Percentiles rank a stretch among this genome's conserved stretches.
phyloP scores from a whole-genome alignment of 2,797 vertebrate species.

The Crenuchus spilurus region DNA sequence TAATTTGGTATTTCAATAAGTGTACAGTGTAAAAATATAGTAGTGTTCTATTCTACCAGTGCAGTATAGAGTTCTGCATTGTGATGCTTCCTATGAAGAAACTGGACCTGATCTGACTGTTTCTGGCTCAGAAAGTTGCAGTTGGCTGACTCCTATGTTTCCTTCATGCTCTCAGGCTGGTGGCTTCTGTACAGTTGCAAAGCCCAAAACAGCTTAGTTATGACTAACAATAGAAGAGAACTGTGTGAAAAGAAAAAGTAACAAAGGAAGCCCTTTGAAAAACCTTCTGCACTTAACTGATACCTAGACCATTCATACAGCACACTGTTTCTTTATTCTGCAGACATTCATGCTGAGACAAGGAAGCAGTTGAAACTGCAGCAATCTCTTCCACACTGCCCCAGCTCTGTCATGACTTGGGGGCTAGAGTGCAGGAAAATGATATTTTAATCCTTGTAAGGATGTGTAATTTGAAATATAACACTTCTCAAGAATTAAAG shows the following conservation, averaged over 20 bases:
- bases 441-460: too few relatives aligned
- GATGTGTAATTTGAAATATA: too few relatives aligned
- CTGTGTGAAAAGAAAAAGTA: neutral
- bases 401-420: too few relatives aligned
- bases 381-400: neutral
- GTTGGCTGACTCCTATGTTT: neutral
- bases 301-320: neutral
- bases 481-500: too few relatives aligned
- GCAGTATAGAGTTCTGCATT: too few relatives aligned
- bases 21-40: too few relatives aligned
- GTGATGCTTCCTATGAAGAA: too few relatives aligned
- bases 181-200: conserved; percentile 48
- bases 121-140: neutral
- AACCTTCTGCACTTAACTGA: neutral
- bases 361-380: neutral
- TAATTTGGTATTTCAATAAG: too few relatives aligned
- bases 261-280: neutral
- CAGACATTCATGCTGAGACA: neutral
- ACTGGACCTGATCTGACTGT: too few relatives aligned
- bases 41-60: too few relatives aligned
- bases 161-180: neutral
- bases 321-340: neutral
- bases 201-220: neutral
- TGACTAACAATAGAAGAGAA: neutral
- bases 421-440: too few relatives aligned